A percentile compares a stretch with the other conserved stretches of the same genome.
Conservation (phyloP, 2,888 invertebrate species). For the Physocephala rufipes region DNA sequence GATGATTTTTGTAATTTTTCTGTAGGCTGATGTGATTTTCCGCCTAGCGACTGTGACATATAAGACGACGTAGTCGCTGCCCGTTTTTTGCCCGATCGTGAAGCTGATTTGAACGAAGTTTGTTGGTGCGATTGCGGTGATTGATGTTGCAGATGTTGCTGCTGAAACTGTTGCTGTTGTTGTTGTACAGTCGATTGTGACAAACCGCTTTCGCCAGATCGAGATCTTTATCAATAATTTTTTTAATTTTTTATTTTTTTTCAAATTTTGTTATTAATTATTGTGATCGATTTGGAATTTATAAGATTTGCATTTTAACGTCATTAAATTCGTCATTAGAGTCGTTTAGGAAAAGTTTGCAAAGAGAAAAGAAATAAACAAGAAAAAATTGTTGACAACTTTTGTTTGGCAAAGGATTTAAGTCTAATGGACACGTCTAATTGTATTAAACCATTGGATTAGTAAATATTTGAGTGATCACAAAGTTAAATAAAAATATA, state of each 20-base stretch:
- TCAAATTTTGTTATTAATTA: background rate
- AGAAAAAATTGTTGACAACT: slow-evolving; percentile 25
- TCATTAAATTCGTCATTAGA: slow-evolving; percentile 15
- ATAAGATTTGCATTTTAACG: slow-evolving; percentile 11
- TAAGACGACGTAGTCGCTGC: slow-evolving; percentile 50
- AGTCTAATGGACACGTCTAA: slow-evolving; percentile 1
- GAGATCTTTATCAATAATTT: slow-evolving; percentile 51
- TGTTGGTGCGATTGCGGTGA: slow-evolving; percentile 49
- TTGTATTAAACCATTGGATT: no score
- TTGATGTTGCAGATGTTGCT: slow-evolving; percentile 49
- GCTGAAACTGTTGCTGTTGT: slow-evolving; percentile 46
- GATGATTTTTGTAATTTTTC: slow-evolving; percentile 48
- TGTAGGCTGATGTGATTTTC: slow-evolving; percentile 39
- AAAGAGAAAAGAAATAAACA: slow-evolving; percentile 28
- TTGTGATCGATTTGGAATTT: background rate
- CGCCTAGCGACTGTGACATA: slow-evolving; percentile 41
- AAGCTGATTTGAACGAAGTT: slow-evolving; percentile 49
- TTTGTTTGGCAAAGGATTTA: background rate
- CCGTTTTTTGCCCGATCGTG: slow-evolving; percentile 64
- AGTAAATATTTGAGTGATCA: slow-evolving; percentile 18
- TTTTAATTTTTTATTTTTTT: slow-evolving; percentile 8
- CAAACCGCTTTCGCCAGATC: slow-evolving; percentile 57
- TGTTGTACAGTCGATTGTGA: slow-evolving; percentile 47
- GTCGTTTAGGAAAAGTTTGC: slow-evolving; percentile 16
- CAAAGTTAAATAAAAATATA: slow-evolving; percentile 19